Percentiles rank a stretch among this genome's conserved stretches.
Conservation (phyloP, 2,888 invertebrate genomes). For the Palloptera scutellata region DNA sequence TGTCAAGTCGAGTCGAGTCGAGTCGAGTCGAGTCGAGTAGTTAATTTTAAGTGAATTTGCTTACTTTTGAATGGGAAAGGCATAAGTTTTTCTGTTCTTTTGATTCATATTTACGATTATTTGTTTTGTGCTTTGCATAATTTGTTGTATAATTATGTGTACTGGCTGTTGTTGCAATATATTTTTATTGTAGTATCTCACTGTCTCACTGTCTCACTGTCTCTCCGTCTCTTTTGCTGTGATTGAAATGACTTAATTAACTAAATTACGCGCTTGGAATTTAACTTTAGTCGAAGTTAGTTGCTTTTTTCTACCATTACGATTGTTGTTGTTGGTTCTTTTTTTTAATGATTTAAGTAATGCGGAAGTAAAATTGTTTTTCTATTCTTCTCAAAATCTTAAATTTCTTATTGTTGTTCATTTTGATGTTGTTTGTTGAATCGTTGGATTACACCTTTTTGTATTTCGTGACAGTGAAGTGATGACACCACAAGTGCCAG, state of each 20-base stretch:
- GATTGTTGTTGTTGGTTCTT: neutral
- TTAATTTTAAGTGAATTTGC: constrained; percentile 7
- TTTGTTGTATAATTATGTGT: constrained; percentile 8
- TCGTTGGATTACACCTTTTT: neutral
- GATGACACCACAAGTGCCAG: too few species aligned
- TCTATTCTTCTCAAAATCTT: neutral
- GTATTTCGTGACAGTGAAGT: neutral
- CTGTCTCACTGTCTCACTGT: constrained; percentile 3
- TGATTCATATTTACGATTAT: constrained; percentile 1
- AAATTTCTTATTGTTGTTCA: neutral
- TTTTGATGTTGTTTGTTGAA: neutral
- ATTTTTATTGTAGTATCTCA: constrained; percentile 29
- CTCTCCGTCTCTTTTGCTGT: constrained; percentile 24
- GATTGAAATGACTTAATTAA: constrained; percentile 61
- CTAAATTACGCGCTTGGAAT: constrained; percentile 62
- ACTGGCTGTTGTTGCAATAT: constrained; percentile 11
- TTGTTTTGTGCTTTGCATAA: constrained; percentile 3
- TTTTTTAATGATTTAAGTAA: neutral
- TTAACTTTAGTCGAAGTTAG: constrained; percentile 40
- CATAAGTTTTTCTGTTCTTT: constrained; percentile 5
- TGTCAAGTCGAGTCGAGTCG: too few species aligned
- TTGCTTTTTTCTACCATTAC: neutral
- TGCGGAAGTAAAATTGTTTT: neutral
- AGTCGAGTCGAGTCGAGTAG: too few species aligned
- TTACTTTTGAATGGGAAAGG: neutral